Percentiles rank a stretch among this genome's conserved stretches.
Evolutionary conservation across 53 echinoderm and acorn worm species (phyloP).

Genomic region (Henricia sp.): DNA sequence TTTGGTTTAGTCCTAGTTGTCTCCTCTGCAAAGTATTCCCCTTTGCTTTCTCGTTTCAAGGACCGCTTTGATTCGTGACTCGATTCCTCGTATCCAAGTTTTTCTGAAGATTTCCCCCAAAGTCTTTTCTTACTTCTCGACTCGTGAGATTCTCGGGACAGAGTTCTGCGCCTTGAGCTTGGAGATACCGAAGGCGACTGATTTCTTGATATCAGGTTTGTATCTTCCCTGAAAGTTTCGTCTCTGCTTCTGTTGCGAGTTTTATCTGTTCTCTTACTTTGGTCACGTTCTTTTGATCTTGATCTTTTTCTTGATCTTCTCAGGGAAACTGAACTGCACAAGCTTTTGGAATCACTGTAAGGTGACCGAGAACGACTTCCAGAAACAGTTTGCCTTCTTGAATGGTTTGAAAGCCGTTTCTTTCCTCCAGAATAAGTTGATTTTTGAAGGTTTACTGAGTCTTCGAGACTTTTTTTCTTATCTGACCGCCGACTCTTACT

Average conservation of each 20-base stretch:
- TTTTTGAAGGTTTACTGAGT: neutral
- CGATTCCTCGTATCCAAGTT: neutral
- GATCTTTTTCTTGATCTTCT: neutral
- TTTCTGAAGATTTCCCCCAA: neutral
- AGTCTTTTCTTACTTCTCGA: conserved; percentile 2
- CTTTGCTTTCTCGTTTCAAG: neutral
- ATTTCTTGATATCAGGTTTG: neutral
- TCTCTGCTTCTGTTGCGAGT: neutral
- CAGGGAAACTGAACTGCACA: conserved; percentile 10
- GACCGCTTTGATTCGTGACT: neutral
- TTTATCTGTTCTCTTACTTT: conserved; percentile 16
- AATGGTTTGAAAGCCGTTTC: neutral
- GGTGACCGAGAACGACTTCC: conserved; percentile 5
- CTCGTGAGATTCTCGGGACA: neutral
- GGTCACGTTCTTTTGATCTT: neutral
- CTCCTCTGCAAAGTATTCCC: neutral
- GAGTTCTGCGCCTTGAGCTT: neutral
- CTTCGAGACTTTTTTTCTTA: neutral
- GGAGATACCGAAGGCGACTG: conserved; percentile 15
- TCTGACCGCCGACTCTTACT: neutral
- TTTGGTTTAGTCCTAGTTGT: neutral
- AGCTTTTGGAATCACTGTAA: neutral
- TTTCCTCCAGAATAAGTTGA: neutral
- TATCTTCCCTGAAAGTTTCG: neutral
- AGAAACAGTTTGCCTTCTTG: neutral